Conservation (phyloP, 2,797 vertebrate genomes). For the Poeciliopsis gracilis region DNA sequence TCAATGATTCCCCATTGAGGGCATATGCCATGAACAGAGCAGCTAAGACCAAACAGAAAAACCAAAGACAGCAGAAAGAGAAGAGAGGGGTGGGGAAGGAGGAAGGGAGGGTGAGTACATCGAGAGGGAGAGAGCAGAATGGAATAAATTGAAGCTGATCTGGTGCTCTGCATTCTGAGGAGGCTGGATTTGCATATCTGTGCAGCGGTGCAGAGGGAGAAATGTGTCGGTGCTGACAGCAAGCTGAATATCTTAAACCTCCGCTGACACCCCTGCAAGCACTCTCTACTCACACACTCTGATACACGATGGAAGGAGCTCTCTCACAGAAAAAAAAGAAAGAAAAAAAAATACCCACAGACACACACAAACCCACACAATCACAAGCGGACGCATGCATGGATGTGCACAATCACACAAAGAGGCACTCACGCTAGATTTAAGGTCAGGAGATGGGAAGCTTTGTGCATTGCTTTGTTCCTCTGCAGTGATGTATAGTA, state of each 20-base stretch:
- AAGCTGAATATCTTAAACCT: constrained; percentile 83
- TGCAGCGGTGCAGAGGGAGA: constrained; percentile 84
- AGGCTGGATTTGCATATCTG: constrained; percentile 84
- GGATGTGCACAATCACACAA: constrained; percentile 22
- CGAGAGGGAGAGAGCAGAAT: constrained; percentile 63
- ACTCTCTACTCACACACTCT: constrained; percentile 61
- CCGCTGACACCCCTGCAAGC: constrained; percentile 78
- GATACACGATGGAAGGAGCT: constrained; percentile 47
- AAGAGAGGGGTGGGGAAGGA: constrained; percentile 31
- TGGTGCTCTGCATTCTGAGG: constrained; percentile 82
- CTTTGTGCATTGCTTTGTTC: constrained; percentile 73
- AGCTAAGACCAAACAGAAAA: constrained; percentile 70
- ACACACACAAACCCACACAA: constrained; percentile 9
- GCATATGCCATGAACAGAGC: constrained; percentile 68
- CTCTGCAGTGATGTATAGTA: constrained; percentile 72
- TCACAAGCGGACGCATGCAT: constrained; percentile 1
- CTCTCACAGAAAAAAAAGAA: constrained; percentile 10
- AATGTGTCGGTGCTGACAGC: constrained; percentile 85
- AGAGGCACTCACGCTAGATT: constrained; percentile 41
- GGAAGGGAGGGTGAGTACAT: constrained; percentile 54
- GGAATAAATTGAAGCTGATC: constrained; percentile 86
- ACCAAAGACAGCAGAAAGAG: constrained; percentile 58
- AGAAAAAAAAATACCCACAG: too few relatives aligned
- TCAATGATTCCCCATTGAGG: constrained; percentile 59
- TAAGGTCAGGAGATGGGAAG: constrained; percentile 74